Evolutionary conservation across 2,113 vertebrate species (phyloP), one percentile per base, ranked within the genome.

Genomic region (Tragelaphus strepsiceros): DNA sequence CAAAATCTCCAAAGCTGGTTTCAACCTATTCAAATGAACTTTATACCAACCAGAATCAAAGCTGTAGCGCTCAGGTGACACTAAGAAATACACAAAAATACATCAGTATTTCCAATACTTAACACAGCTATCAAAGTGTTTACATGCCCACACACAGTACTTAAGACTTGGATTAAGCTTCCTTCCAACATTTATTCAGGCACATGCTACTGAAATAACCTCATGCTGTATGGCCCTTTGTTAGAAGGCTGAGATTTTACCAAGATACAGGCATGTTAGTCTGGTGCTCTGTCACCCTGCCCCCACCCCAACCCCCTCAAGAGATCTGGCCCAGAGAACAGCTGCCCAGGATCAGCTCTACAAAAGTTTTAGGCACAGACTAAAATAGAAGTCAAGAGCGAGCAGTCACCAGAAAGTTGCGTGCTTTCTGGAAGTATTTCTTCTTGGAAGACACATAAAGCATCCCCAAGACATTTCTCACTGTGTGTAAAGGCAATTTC

Each of bases 381-480:
- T 91, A 87, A 97, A 98, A 97, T 87, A 98, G 96, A 97, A 97
- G 56, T 53, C 86, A 87, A 88, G 81, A 96, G 88, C 90, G 92
- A 96, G 84, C 89, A 91, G 92, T 96, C 90, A 91, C 81, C 80
- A 96, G 80, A 93, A 95, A 95, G 81, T 59, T 74, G 88, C 71
- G 30, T 28, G 51, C 85, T 83, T 43, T 43, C 43, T 43, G 43
- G 43, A 43, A 43, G 32, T 6, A 54, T 61, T 22, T 82, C 62
- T 96, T 93, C 82, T 95, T 78, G 77, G 77, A 94, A 96, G 46
- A 91, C 43, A 80, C 9, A 51, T 1, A 86, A 95, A 56, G 58
- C 28, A 51, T 21, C 46, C 28, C 21, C 58, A 26, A 93, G 49
- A 80, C 21, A 49, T 26, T 54, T 64, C 11, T 61, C 49, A 94